A percentile compares a stretch with the other conserved stretches of the same genome.
phyloP scores from a whole-genome alignment of 2,113 vertebrate genomes.

The Pseudorasbora parva region DNA sequence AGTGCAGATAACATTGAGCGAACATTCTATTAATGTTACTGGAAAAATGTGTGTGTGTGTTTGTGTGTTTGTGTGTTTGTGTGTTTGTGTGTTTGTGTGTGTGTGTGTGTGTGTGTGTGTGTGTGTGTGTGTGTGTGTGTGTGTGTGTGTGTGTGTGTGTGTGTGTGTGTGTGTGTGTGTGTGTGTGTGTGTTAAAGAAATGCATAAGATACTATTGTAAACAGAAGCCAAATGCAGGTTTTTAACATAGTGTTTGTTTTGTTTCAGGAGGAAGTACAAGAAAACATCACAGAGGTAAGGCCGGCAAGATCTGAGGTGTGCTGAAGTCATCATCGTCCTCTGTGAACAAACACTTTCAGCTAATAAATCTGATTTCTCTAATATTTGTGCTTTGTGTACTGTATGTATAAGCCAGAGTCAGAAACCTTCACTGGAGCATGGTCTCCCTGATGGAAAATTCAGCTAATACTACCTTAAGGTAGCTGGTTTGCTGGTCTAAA shows the following conservation, averaged over 20 bases:
- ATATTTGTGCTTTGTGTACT: not conserved
- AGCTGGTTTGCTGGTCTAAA: not conserved
- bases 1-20: no score
- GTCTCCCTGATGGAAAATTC: not conserved
- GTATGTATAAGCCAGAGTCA: not conserved
- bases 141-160: no score
- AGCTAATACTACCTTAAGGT: not conserved
- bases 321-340: slow-evolving; percentile 2
- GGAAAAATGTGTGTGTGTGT: no score
- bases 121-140: no score
- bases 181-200: not conserved
- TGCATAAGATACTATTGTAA: not conserved
- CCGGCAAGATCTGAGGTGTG: slow-evolving; percentile 27
- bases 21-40: no score
- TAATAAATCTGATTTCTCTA: not conserved
- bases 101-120: no score
- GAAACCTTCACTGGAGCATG: not conserved
- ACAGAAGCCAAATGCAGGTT: not conserved
- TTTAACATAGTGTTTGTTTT: slow-evolving; percentile 58
- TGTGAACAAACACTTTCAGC: not conserved
- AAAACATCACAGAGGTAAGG: slow-evolving; percentile 99
- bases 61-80: no score
- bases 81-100: no score
- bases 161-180: not conserved
- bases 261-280: slow-evolving; percentile 97